Evolutionary conservation across 2,113 vertebrate species (phyloP).

Genomic region (Ictidomys tridecemlineatus): DNA sequence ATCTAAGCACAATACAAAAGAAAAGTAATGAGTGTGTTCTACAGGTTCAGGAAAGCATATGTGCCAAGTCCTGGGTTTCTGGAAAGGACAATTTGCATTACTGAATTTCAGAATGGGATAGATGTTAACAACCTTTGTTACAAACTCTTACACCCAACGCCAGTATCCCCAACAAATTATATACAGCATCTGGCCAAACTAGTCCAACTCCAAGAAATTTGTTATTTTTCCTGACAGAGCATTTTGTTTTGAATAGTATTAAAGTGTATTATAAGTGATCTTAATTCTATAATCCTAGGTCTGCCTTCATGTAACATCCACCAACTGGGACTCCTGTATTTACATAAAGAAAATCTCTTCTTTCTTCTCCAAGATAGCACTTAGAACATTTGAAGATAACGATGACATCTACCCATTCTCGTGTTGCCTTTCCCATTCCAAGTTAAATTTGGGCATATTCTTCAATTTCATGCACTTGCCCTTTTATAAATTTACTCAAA

Average conservation of each 20-base stretch:
- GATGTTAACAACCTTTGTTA: background rate
- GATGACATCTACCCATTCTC: background rate
- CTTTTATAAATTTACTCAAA: background rate
- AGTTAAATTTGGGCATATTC: background rate
- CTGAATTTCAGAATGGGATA: background rate
- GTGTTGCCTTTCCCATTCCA: background rate
- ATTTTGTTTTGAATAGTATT: constrained; percentile 24
- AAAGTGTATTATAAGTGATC: background rate
- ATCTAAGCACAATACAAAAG: background rate
- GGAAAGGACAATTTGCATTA: background rate
- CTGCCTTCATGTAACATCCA: background rate
- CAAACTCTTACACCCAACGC: background rate
- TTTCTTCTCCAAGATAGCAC: background rate
- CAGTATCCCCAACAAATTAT: background rate
- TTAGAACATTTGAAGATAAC: background rate
- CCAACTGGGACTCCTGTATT: background rate
- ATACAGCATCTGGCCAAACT: background rate
- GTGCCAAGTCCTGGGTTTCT: background rate
- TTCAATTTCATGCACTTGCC: background rate
- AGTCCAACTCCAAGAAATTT: background rate
- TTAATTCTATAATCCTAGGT: background rate
- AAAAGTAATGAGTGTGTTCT: background rate
- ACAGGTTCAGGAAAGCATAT: background rate
- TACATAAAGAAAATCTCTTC: background rate
- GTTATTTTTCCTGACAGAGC: background rate